These are phyloP conservation scores for Syngnathus typhle DNA, from an alignment of 2,113 vertebrate genomes.

Conservation along the genomic window DNA sequence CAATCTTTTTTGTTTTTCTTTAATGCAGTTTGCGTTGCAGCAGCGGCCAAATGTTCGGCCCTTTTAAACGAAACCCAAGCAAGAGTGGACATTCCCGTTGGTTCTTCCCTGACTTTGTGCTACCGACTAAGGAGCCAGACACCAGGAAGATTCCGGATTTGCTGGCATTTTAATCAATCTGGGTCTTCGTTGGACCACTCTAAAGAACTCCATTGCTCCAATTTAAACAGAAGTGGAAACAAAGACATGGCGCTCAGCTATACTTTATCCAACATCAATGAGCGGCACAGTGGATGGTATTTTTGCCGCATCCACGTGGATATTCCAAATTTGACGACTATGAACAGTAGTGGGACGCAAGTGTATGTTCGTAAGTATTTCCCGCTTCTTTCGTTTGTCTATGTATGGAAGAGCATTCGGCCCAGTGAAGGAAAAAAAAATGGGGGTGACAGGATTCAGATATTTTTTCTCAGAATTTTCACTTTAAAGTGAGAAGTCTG, in stretches of 20 bases:
- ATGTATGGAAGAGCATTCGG: background rate
- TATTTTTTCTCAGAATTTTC: too few relatives aligned
- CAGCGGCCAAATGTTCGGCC: background rate
- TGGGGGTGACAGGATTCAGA: too few relatives aligned
- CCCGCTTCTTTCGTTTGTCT: background rate
- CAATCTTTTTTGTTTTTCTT: background rate
- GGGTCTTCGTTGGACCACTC: fast-evolving
- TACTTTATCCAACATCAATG: conserved; percentile 13
- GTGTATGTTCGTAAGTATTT: conserved; percentile 57
- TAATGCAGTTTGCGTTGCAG: conserved; percentile 9
- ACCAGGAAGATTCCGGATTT: fast-evolving
- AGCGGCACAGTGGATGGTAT: fast-evolving
- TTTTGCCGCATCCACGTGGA: conserved; percentile 13
- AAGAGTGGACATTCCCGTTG: fast-evolving
- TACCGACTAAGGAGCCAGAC: background rate
- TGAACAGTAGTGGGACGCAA: fast-evolving
- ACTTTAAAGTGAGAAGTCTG: too few relatives aligned
- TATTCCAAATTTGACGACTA: background rate
- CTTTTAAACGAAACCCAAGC: background rate
- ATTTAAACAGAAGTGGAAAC: too few relatives aligned
- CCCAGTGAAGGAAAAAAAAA: too few relatives aligned
- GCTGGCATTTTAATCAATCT: conserved; percentile 24
- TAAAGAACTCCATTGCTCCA: fast-evolving
- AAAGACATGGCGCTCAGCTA: fast-evolving
- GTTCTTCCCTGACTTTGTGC: conserved; percentile 21